phyloP scores from a whole-genome alignment of 2,113 vertebrate genomes.

The Archilochus colubris region DNA sequence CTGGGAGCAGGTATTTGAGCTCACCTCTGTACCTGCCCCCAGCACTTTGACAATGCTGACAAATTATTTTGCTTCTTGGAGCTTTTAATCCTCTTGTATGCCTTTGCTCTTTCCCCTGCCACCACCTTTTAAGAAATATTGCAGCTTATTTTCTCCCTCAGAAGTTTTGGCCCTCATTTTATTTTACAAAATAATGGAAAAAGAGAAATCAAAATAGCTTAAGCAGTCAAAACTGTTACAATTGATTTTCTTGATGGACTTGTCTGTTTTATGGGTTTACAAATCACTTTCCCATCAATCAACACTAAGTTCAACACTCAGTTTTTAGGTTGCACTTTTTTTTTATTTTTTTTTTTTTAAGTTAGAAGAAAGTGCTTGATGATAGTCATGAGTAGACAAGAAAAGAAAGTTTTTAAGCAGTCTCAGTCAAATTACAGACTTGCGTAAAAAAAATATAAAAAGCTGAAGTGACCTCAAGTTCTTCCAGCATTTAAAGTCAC shows the following conservation, averaged over 20 bases:
- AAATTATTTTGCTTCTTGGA: background rate
- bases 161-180: background rate
- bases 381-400: background rate
- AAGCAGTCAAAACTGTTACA: background rate
- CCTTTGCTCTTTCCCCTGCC: background rate
- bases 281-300: background rate
- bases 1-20: background rate
- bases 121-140: background rate
- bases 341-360: background rate
- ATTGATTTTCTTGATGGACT: background rate
- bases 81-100: background rate
- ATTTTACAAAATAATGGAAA: background rate
- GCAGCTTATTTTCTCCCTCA: background rate
- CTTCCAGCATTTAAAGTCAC: background rate
- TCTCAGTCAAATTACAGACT: slow-evolving; percentile 52
- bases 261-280: background rate
- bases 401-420: slow-evolving; percentile 18
- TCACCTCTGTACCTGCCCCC: background rate
- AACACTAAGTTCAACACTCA: background rate
- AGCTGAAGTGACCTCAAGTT: background rate
- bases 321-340: background rate
- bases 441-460: background rate
- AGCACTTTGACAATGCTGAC: background rate
- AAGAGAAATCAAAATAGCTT: background rate
- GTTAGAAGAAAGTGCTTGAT: background rate